phyloP scores from a whole-genome alignment of 2,888 invertebrate genomes.

The Harpalus rubripes region DNA sequence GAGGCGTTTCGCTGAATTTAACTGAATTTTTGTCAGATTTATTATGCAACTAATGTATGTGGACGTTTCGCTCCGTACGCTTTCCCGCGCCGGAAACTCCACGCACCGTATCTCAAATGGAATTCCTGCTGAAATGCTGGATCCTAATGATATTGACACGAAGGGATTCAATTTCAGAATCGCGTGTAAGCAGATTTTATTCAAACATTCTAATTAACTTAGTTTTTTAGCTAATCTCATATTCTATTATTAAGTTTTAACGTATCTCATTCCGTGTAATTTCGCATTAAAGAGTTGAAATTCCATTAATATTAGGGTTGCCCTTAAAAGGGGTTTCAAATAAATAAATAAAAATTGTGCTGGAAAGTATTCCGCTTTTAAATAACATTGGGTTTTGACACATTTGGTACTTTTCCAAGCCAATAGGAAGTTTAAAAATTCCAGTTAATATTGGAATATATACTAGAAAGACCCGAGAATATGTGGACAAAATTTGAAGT shows the following conservation, averaged over 20 bases:
- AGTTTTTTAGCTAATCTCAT: neutral
- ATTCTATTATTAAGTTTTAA: neutral
- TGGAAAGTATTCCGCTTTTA: no score
- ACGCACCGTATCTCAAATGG: slow-evolving; percentile 23
- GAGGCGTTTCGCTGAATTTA: slow-evolving; percentile 56
- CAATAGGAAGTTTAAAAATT: no score
- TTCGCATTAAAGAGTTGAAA: no score
- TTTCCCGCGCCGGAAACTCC: slow-evolving; percentile 5
- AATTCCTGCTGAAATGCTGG: slow-evolving; percentile 30
- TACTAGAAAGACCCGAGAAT: no score
- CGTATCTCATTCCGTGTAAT: neutral
- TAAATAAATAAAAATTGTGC: no score
- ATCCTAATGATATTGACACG: slow-evolving; percentile 47
- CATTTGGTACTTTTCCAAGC: no score
- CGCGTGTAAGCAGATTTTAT: neutral
- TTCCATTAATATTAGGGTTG: no score
- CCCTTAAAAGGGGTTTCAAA: no score
- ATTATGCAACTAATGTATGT: slow-evolving; percentile 63
- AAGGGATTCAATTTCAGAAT: slow-evolving; percentile 14
- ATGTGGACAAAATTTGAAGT: no score
- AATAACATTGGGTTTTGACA: no score
- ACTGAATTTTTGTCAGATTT: slow-evolving; percentile 64
- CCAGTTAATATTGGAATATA: no score
- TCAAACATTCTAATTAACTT: slow-evolving; percentile 5
- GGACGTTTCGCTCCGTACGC: slow-evolving; percentile 40